phyloP scores from a whole-genome alignment of 1,140 invertebrate species.

The Drosophila bifasciata region DNA sequence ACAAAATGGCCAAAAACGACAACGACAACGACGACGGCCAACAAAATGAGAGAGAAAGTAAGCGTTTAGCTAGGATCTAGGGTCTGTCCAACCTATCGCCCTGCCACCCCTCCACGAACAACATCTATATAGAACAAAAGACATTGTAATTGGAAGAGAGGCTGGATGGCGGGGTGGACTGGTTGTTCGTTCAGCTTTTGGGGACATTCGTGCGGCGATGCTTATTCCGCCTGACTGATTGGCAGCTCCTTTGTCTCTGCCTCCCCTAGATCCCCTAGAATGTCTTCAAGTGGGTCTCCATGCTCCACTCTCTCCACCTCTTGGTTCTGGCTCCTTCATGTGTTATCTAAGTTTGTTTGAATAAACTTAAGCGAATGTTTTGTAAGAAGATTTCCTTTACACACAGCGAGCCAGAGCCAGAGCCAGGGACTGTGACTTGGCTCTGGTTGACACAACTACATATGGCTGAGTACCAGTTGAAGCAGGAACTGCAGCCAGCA shows the following conservation, averaged over 20 bases:
- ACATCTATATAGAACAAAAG: slow-evolving; percentile 78
- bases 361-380: slow-evolving; percentile 83
- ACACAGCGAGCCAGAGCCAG: slow-evolving; percentile 25
- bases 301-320: neutral
- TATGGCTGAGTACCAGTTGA: slow-evolving; percentile 32
- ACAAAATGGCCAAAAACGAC: slow-evolving; percentile 63
- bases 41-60: slow-evolving; percentile 72
- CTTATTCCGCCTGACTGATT: slow-evolving; percentile 82
- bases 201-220: slow-evolving; percentile 66
- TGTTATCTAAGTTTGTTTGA: slow-evolving; percentile 82
- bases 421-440: slow-evolving; percentile 39
- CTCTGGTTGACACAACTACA: slow-evolving; percentile 70
- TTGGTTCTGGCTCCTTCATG: slow-evolving; percentile 24
- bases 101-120: slow-evolving; percentile 1
- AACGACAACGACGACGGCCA: slow-evolving; percentile 31
- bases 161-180: slow-evolving; percentile 26
- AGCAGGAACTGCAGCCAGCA: slow-evolving; percentile 16
- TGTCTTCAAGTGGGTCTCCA: slow-evolving; percentile 19
- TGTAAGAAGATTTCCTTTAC: slow-evolving; percentile 82
- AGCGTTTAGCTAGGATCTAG: slow-evolving; percentile 47
- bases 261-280: slow-evolving; percentile 37
- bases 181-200: too few relatives aligned
- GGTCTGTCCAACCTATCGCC: neutral
- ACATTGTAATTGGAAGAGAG: slow-evolving; percentile 71
- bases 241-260: slow-evolving; percentile 74